Evolutionary conservation across 2,888 invertebrate genomes (phyloP), one percentile per base, ranked within the genome.

Genomic region (Linnaemya tessellans): DNA sequence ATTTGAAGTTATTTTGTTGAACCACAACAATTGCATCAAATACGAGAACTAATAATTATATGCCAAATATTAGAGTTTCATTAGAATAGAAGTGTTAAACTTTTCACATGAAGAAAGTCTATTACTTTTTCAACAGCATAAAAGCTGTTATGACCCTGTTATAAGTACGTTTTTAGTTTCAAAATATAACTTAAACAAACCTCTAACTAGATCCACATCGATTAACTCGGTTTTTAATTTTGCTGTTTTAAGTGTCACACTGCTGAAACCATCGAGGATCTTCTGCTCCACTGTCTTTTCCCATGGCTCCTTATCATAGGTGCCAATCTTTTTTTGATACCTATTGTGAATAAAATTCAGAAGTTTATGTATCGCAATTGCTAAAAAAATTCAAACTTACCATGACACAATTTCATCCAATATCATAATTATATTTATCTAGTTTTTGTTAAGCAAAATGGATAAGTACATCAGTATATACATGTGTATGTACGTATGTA

Each of bases 271-370:
- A 93, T 96, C 95, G 74, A 97, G 94, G 89, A 98, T 97, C 89
- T 97, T 95, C 92, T 97, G 97, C 91, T 99, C 98, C 88, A 98
- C 96, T 89, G 97, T 97, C 88, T 97, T 97, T 93, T 99, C 99
- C 98, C 98, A 99, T 95, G 97, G 96, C 90, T 98, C 98, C 92
- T 98, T 98, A 93, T 99, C 98, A 93, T 98, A 98, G 35, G 97
- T 97, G 90, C 98, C 98, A 93, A 99, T 98, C 94, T 98, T 97
- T 92, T 97, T 97, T 92, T 98, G 97, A 94, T 98, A 98, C 97
- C 98, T 97, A 88, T 51, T 54, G 25, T 18, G 90, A 89, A 80
- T 35, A 13, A 54, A 9, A 54, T 54, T 64, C n/a, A 11, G 20
- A 43, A 54, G 1, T 38, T 65, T 41, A 1, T 62, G 11, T 64